Percentiles rank a stretch among this genome's conserved stretches.
Evolutionary conservation across 2,113 vertebrate species (phyloP).

Genomic region (Cathartes aura): DNA sequence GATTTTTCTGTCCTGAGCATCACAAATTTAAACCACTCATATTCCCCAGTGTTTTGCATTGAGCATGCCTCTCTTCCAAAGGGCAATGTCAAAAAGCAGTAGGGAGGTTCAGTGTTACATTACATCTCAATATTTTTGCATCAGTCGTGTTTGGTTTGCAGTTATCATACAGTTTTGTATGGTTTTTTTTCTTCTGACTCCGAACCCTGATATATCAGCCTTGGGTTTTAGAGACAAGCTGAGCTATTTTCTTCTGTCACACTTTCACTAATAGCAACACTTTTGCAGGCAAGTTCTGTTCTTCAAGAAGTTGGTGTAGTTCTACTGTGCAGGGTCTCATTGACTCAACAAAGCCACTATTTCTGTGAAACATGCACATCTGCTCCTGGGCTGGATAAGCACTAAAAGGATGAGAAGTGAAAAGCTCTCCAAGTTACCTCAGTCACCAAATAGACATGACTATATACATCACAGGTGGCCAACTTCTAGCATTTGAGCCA

Average conservation of each 20-base stretch:
- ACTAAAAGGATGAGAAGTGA: not conserved
- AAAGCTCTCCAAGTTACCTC: not conserved
- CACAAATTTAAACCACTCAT: not conserved
- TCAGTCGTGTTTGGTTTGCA: not conserved
- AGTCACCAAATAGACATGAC: not conserved
- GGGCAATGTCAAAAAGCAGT: not conserved
- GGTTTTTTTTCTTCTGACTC: not conserved
- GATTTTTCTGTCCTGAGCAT: slow-evolving; percentile 17
- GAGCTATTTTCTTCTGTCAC: not conserved
- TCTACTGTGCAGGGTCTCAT: not conserved
- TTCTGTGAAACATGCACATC: not conserved
- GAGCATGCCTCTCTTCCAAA: not conserved
- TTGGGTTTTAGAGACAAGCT: not conserved
- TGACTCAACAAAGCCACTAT: not conserved
- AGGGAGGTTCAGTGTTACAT: not conserved
- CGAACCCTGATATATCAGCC: not conserved
- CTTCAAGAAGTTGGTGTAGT: not conserved
- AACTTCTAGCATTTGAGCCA: not conserved
- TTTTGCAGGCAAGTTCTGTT: not conserved
- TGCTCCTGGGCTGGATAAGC: not conserved
- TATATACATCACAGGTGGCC: not conserved
- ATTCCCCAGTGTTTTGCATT: not conserved
- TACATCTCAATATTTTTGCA: not conserved
- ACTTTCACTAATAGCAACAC: not conserved
- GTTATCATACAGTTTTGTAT: not conserved